These are phyloP conservation scores for Ephialtes manifestator DNA, from an alignment of 2,888 invertebrate species.

Conservation along the genomic window DNA sequence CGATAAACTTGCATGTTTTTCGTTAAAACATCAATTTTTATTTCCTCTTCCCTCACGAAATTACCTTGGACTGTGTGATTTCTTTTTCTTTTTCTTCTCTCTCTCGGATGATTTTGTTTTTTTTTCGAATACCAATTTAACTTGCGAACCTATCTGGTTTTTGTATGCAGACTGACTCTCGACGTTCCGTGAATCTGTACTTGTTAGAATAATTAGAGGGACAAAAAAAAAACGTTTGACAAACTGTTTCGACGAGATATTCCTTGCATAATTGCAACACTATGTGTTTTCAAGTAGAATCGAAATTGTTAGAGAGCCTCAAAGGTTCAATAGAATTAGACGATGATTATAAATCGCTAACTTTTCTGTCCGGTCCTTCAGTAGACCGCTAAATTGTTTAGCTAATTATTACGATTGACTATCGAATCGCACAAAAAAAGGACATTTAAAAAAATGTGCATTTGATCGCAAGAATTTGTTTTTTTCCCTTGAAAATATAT, in stretches of 20 bases:
- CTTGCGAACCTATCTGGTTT: constrained; percentile 40
- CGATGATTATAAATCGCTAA: constrained; percentile 13
- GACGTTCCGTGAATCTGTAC: constrained; percentile 63
- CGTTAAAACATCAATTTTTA: constrained; percentile 40
- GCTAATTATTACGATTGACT: constrained; percentile 1
- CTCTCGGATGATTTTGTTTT: constrained; percentile 28
- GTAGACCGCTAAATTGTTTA: constrained; percentile 1
- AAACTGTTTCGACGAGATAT: constrained; percentile 17
- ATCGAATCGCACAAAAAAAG: not conserved
- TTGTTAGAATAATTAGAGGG: constrained; percentile 42
- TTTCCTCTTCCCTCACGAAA: constrained; percentile 33
- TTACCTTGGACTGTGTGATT: constrained; percentile 30
- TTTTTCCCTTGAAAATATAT: not conserved
- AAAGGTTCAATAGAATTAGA: constrained; percentile 21
- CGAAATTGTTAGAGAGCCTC: constrained; percentile 11
- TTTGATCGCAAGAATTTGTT: not conserved
- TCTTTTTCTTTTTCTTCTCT: constrained; percentile 15
- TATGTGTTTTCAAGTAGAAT: constrained; percentile 20
- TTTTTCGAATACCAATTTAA: constrained; percentile 2
- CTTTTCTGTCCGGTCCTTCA: not conserved
- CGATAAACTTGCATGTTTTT: constrained; percentile 46
- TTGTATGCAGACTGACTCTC: constrained; percentile 57
- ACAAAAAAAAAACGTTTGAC: constrained; percentile 18
- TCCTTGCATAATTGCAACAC: constrained; percentile 25
- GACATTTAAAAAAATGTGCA: not conserved